Evolutionary conservation across 92 coral and sea anemone species (phyloP).

Genomic region (Phenganax subtilis): DNA sequence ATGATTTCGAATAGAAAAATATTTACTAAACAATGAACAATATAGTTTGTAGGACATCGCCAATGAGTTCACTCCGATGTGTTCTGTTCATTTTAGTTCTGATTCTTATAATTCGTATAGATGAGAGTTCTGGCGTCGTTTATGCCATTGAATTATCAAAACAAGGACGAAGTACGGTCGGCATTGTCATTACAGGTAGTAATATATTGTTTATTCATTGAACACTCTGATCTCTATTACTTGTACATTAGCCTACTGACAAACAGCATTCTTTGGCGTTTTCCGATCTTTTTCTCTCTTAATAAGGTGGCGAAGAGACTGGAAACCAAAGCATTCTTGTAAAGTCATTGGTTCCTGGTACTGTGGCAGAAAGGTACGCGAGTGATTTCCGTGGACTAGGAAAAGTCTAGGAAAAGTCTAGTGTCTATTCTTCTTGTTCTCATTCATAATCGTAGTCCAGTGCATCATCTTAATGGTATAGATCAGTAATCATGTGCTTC

Average conservation of each 20-base stretch:
- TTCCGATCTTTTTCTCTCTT: background rate
- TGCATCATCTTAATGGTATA: background rate
- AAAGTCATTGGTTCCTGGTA: conserved; percentile 28
- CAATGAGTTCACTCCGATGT: too few relatives aligned
- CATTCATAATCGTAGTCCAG: background rate
- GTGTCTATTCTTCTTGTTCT: too few relatives aligned
- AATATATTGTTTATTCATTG: background rate
- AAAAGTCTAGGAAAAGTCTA: too few relatives aligned
- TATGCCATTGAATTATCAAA: conserved; percentile 37
- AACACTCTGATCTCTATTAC: background rate
- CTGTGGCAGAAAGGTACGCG: conserved; percentile 31
- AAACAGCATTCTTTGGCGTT: background rate
- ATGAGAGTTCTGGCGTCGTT: conserved; percentile 37
- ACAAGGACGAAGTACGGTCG: conserved; percentile 32
- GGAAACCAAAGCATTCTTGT: background rate
- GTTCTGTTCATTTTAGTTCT: too few relatives aligned
- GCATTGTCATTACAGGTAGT: conserved; percentile 40
- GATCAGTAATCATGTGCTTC: background rate
- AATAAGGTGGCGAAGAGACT: conserved; percentile 15
- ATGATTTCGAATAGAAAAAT: too few relatives aligned
- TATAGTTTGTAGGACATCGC: too few relatives aligned
- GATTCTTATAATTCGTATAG: background rate
- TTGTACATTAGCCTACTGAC: background rate
- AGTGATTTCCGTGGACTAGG: background rate
- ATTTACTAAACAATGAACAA: too few relatives aligned